Evolutionary conservation across 2,113 vertebrate species (phyloP).

Genomic region (Eulacestoma nigropectus): DNA sequence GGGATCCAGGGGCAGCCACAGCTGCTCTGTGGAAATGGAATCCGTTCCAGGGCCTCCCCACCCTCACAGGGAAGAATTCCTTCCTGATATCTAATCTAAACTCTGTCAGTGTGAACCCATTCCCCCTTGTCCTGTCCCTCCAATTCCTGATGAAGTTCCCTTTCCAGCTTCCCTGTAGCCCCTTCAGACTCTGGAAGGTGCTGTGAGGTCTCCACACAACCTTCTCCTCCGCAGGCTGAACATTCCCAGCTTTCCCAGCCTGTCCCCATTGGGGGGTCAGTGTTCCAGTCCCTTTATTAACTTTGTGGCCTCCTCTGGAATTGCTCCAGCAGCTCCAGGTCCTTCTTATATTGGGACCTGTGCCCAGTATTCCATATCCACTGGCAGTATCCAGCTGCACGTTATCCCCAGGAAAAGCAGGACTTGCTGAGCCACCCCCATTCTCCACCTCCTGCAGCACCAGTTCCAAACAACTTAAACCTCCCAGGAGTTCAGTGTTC

Average conservation of each 20-base stretch:
- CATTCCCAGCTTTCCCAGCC: not conserved
- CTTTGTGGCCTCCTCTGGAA: not conserved
- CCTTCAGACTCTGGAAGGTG: not conserved
- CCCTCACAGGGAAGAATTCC: rapidly evolving
- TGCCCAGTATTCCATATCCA: not conserved
- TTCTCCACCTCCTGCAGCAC: not conserved
- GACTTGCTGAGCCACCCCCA: not conserved
- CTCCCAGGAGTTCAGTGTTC: not conserved
- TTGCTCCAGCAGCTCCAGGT: not conserved
- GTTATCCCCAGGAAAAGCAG: not conserved
- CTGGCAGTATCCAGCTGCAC: not conserved
- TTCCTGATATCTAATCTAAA: not conserved
- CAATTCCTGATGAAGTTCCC: not conserved
- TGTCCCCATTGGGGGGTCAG: too few species aligned
- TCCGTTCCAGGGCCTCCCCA: not conserved
- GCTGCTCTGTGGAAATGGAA: too few species aligned
- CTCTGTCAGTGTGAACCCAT: not conserved
- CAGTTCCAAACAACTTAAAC: not conserved
- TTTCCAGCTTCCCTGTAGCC: not conserved
- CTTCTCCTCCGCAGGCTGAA: not conserved
- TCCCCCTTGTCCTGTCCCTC: not conserved
- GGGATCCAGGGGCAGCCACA: not conserved
- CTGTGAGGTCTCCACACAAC: not conserved
- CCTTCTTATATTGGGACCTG: not conserved
- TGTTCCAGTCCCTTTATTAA: not conserved